Conservation (phyloP, 2,888 invertebrate species). For the Drosophila longiperda region DNA sequence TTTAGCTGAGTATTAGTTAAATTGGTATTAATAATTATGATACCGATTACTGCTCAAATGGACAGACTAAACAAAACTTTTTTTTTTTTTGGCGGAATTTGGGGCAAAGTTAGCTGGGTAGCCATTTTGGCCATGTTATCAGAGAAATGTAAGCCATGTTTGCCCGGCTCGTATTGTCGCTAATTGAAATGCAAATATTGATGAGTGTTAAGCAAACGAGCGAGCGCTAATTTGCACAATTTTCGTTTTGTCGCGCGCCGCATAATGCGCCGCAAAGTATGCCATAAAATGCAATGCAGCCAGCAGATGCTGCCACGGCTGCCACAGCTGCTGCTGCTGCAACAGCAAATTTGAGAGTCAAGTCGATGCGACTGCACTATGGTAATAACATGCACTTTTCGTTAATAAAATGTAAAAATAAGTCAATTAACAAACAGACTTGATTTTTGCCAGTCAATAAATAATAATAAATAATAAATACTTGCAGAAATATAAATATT, state of each 20-base stretch:
- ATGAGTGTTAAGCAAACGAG: slow-evolving; percentile 72
- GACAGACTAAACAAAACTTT: slow-evolving; percentile 9
- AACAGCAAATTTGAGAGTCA: slow-evolving; percentile 50
- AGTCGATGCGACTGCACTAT: slow-evolving; percentile 37
- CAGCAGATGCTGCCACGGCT: slow-evolving; percentile 15
- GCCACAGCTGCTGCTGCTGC: slow-evolving; percentile 16
- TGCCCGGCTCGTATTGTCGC: slow-evolving; percentile 57
- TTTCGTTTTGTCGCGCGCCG: slow-evolving; percentile 73
- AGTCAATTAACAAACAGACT: no score
- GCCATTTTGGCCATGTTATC: slow-evolving; percentile 22
- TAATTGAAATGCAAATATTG: slow-evolving; percentile 80
- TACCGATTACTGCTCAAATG: slow-evolving; percentile 17
- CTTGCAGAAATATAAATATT: no score
- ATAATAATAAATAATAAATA: no score
- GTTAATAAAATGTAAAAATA: no score
- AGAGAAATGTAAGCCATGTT: slow-evolving; percentile 55
- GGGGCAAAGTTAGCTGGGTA: slow-evolving; percentile 15
- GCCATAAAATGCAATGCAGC: slow-evolving; percentile 62
- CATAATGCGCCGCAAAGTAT: slow-evolving; percentile 79
- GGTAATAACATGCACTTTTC: not conserved
- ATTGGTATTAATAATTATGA: slow-evolving; percentile 1
- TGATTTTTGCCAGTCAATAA: no score
- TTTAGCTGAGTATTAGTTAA: not conserved
- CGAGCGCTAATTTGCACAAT: slow-evolving; percentile 75
- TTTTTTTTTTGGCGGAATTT: not conserved